Evolutionary conservation across 2,888 invertebrate species (phyloP).

Genomic region (Caenorhabditis uteleia): DNA sequence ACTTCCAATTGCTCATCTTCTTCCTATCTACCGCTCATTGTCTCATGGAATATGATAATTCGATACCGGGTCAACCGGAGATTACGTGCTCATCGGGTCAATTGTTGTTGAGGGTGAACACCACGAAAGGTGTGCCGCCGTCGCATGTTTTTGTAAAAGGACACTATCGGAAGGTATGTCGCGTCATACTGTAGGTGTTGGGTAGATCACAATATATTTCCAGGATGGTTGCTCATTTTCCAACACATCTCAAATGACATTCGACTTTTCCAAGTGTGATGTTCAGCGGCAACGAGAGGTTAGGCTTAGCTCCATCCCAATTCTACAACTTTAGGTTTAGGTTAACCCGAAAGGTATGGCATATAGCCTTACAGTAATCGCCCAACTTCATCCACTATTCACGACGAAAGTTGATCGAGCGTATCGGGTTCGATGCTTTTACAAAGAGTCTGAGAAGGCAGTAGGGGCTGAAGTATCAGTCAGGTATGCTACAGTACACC

Average conservation of each 20-base stretch:
- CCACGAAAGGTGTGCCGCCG: constrained; percentile 46
- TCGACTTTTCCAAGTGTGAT: constrained; percentile 64
- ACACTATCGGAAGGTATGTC: constrained; percentile 51
- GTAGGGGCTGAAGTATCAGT: constrained; percentile 52
- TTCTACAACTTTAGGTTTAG: too few species aligned
- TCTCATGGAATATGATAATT: neutral
- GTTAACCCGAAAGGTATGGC: constrained; percentile 66
- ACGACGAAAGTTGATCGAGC: constrained; percentile 66
- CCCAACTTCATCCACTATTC: constrained; percentile 67
- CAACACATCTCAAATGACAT: constrained; percentile 55
- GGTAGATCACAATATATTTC: constrained; percentile 15
- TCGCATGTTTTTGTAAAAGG: constrained; percentile 66
- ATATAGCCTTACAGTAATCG: constrained; percentile 66
- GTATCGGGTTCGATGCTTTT: constrained; percentile 67
- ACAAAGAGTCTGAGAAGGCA: constrained; percentile 62
- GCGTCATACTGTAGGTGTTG: constrained; percentile 24
- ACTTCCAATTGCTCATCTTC: neutral
- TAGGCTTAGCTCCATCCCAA: constrained; percentile 1
- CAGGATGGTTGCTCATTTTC: constrained; percentile 58
- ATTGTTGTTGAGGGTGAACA: constrained; percentile 46
- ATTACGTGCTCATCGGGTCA: constrained; percentile 1
- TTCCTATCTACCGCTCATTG: neutral
- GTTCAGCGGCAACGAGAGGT: constrained; percentile 65
- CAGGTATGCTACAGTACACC: constrained; percentile 7
- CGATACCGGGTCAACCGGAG: neutral